phyloP scores from a whole-genome alignment of 2,888 invertebrate species.

The Drosophila mimetica region DNA sequence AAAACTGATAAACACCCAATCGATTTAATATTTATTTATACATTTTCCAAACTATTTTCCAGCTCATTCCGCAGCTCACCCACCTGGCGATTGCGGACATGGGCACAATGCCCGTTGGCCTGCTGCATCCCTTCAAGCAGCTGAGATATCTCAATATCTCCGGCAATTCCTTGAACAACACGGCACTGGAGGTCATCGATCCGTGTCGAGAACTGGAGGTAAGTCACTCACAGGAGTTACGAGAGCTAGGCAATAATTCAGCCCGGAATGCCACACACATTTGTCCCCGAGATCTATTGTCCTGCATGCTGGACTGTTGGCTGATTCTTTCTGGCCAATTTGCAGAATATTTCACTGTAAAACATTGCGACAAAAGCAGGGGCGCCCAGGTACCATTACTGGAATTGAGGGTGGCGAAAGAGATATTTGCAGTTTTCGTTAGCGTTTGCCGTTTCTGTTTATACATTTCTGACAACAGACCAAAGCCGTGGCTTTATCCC shows the following conservation, averaged over 20 bases:
- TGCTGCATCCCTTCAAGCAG: slow-evolving; percentile 84
- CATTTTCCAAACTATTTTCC: slow-evolving; percentile 9
- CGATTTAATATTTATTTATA: not conserved
- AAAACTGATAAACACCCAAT: not conserved
- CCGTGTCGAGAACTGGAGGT: slow-evolving; percentile 84
- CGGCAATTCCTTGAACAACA: slow-evolving; percentile 87
- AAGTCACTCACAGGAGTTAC: slow-evolving; percentile 48
- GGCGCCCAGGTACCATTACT: slow-evolving; percentile 22
- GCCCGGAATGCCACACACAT: slow-evolving; percentile 16
- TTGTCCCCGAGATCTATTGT: slow-evolving; percentile 40
- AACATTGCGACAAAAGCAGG: slow-evolving; percentile 22
- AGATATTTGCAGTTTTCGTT: slow-evolving; percentile 57
- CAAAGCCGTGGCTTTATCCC: slow-evolving; percentile 40
- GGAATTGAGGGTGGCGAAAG: slow-evolving; percentile 6
- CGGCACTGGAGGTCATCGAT: slow-evolving; percentile 84
- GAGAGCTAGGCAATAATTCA: slow-evolving; percentile 15
- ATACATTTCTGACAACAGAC: slow-evolving; percentile 45
- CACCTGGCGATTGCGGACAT: slow-evolving; percentile 84
- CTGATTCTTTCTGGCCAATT: slow-evolving; percentile 40
- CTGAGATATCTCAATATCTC: slow-evolving; percentile 89
- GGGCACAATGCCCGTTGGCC: slow-evolving; percentile 83
- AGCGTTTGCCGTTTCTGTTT: slow-evolving; percentile 45
- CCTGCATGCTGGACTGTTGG: slow-evolving; percentile 32
- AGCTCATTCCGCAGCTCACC: slow-evolving; percentile 83
- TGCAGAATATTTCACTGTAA: slow-evolving; percentile 34